Evolutionary conservation across 2,888 invertebrate genomes (phyloP).

Genomic region (Pandemis cinnamomeana): DNA sequence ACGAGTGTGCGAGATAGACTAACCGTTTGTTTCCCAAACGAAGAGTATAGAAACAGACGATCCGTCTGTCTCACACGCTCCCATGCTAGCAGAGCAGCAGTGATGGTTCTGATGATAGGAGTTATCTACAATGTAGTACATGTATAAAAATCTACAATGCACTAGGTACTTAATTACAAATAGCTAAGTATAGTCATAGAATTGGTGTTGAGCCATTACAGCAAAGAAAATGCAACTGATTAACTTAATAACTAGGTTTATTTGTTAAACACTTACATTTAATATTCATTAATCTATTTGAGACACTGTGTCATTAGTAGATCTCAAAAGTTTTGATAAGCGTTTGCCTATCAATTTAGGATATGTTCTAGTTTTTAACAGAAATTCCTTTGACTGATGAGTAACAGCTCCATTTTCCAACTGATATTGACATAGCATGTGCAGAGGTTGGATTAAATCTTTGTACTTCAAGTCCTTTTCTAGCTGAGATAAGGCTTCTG

Average conservation of each 20-base stretch:
- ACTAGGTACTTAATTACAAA: no score
- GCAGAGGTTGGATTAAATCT: slow-evolving; percentile 90
- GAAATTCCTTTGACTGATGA: slow-evolving; percentile 96
- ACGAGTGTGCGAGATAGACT: no score
- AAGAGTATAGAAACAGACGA: no score
- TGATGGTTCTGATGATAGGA: no score
- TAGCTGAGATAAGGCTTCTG: slow-evolving; percentile 90
- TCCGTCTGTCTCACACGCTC: no score
- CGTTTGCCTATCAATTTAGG: slow-evolving; percentile 92
- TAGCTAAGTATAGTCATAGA: no score
- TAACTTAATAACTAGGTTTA: background rate
- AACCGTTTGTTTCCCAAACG: no score
- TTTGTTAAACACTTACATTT: slow-evolving; percentile 9
- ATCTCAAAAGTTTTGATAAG: slow-evolving; percentile 79
- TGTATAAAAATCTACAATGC: no score
- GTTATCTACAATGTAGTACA: no score
- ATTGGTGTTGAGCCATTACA: no score
- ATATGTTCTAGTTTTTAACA: slow-evolving; percentile 91
- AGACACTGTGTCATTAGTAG: slow-evolving; percentile 60
- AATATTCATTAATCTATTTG: slow-evolving; percentile 28
- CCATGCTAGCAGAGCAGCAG: no score
- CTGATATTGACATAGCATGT: slow-evolving; percentile 93
- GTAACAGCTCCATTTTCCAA: slow-evolving; percentile 95
- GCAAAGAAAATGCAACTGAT: background rate
- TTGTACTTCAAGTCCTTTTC: slow-evolving; percentile 88